These are phyloP conservation scores for pig (Sus scrofa) DNA, from an alignment of 2,113 vertebrate genomes.

Conservation along the genomic window DNA sequence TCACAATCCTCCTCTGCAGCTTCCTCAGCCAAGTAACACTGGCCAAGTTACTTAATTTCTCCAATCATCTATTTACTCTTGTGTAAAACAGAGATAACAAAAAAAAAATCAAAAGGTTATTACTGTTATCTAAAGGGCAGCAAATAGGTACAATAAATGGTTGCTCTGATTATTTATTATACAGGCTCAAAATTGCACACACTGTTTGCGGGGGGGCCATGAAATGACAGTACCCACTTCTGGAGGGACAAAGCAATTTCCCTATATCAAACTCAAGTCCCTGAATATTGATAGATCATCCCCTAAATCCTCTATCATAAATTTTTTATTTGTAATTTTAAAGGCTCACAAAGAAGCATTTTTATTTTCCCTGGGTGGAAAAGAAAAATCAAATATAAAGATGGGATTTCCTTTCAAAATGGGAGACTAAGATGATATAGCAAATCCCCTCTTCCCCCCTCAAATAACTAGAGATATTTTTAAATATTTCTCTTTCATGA, in stretches of 20 bases:
- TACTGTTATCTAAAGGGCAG: not conserved
- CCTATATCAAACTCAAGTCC: not conserved
- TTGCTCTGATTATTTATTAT: not conserved
- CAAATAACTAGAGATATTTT: conserved; percentile 17
- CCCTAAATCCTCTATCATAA: not conserved
- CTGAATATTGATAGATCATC: not conserved
- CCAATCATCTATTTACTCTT: not conserved
- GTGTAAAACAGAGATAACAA: conserved; percentile 10
- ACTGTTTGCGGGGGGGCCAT: not conserved
- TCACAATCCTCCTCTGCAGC: not conserved
- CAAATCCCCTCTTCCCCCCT: not conserved
- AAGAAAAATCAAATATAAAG: not conserved
- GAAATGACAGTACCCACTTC: not conserved
- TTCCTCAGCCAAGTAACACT: not conserved
- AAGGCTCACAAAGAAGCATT: not conserved
- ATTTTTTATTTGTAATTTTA: conserved; percentile 14
- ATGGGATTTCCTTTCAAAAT: not conserved
- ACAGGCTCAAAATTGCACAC: not conserved
- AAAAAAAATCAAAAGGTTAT: not conserved
- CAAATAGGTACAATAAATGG: not conserved
- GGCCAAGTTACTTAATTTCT: not conserved
- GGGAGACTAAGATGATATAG: not conserved
- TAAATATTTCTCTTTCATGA: not conserved
- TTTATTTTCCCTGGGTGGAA: not conserved
- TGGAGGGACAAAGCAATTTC: not conserved